phyloP scores from a whole-genome alignment of 2,888 invertebrate species.

The Branchipolynoe longqiensis region DNA sequence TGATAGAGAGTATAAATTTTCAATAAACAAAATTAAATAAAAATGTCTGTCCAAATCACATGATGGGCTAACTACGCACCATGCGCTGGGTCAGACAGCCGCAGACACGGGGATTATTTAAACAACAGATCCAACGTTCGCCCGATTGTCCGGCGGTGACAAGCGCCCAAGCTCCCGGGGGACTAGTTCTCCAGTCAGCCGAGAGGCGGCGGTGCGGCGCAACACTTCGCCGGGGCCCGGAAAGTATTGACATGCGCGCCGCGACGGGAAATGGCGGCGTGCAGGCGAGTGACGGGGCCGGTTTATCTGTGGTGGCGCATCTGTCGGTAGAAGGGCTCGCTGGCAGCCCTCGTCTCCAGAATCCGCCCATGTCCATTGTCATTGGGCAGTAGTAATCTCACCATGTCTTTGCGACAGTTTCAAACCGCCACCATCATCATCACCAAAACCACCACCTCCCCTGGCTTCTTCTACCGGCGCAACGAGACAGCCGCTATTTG shows the following conservation, averaged over 20 bases:
- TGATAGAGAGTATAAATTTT: too few species aligned
- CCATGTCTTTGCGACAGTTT: not conserved
- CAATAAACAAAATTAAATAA: too few species aligned
- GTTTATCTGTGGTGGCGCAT: conserved; percentile 19
- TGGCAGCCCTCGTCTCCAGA: not conserved
- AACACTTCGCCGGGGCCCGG: not conserved
- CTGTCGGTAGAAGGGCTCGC: not conserved
- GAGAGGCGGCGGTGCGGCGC: not conserved
- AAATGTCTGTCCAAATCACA: too few species aligned
- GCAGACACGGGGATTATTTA: conserved; percentile 18
- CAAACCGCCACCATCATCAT: too few species aligned
- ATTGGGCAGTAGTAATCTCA: too few species aligned
- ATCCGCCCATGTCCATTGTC: too few species aligned
- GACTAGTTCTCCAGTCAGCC: conserved; percentile 4
- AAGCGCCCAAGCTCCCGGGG: not conserved
- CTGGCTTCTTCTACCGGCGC: too few species aligned
- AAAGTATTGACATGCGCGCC: conserved; percentile 33
- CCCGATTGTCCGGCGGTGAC: conserved; percentile 17
- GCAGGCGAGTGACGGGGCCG: not conserved
- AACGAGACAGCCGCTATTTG: too few species aligned
- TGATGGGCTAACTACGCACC: too few species aligned
- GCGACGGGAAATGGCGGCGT: conserved; percentile 3
- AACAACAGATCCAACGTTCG: conserved; percentile 14
- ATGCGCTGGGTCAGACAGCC: not conserved
- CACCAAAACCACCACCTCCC: too few species aligned